phyloP scores from a whole-genome alignment of 2,888 invertebrate species.

The Brassicogethes aeneus region DNA sequence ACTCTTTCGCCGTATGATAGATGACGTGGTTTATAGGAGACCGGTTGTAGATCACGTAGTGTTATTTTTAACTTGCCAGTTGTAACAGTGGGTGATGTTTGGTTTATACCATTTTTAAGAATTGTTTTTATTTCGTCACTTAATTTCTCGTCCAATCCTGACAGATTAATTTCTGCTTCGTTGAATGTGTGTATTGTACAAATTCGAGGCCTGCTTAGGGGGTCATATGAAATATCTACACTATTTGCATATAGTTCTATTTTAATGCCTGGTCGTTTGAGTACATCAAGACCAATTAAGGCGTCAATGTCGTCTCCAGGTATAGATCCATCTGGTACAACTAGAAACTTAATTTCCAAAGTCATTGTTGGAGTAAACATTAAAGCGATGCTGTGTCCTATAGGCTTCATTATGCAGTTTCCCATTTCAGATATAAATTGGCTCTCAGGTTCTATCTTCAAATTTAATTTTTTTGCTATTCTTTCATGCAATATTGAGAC shows the following conservation, averaged over 20 bases:
- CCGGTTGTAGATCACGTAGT: too few species aligned
- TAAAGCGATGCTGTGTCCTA: conserved; percentile 6
- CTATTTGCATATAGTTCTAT: background rate
- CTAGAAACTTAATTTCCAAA: conserved; percentile 9
- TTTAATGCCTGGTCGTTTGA: conserved; percentile 6
- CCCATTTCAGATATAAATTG: conserved; percentile 7
- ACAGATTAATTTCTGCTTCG: background rate
- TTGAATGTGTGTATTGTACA: background rate
- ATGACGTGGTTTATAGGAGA: too few species aligned
- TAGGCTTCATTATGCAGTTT: conserved; percentile 8
- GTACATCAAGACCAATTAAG: conserved; percentile 5
- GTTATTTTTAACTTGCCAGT: too few species aligned
- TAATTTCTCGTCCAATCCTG: background rate
- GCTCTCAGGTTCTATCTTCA: background rate
- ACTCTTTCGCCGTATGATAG: too few species aligned
- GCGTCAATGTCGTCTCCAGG: conserved; percentile 9
- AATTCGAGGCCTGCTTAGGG: background rate
- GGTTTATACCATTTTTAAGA: background rate
- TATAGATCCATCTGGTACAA: conserved; percentile 12
- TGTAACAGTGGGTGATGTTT: background rate
- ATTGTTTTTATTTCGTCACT: background rate
- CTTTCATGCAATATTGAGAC: conserved; percentile 9
- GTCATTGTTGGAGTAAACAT: conserved; percentile 10
- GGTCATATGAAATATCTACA: background rate
- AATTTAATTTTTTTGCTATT: conserved; percentile 7